Conservation (phyloP, 1,140 invertebrate genomes). For the Caenorhabditis latens region DNA sequence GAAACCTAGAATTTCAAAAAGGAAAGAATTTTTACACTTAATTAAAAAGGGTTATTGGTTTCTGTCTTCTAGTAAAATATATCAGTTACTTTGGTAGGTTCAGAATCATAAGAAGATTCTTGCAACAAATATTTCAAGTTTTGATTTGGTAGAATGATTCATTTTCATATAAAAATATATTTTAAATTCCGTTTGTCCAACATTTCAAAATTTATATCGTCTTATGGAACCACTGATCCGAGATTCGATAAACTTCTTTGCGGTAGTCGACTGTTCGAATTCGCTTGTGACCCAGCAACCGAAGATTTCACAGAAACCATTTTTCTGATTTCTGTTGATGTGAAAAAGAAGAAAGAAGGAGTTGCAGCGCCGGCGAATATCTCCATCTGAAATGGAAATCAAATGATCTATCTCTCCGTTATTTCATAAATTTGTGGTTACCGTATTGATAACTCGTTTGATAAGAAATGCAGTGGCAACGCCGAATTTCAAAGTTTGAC, state of each 20-base stretch:
- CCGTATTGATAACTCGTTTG: constrained; percentile 51
- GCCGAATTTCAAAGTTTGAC: constrained; percentile 22
- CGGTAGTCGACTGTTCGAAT: neutral
- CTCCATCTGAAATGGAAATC: constrained; percentile 18
- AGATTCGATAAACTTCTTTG: constrained; percentile 2
- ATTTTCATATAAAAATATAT: no score
- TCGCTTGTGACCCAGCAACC: neutral
- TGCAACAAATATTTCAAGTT: no score
- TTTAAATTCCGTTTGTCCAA: no score
- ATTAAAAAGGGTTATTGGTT: no score
- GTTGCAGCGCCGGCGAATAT: neutral
- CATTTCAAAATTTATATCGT: neutral
- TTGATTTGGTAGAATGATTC: no score
- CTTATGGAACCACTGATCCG: neutral
- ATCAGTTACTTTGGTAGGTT: no score
- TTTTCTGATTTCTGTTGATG: constrained; percentile 15
- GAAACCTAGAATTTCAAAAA: no score
- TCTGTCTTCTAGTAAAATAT: no score
- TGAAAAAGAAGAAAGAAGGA: constrained; percentile 28
- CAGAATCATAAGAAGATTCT: no score
- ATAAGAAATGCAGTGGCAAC: constrained; percentile 32
- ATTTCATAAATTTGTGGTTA: neutral
- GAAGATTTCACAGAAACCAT: neutral
- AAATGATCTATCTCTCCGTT: neutral
- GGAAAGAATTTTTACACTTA: no score